Base-by-base conservation (phyloP, 1,140 invertebrate species). In the Neodiprion lecontei region DNA sequence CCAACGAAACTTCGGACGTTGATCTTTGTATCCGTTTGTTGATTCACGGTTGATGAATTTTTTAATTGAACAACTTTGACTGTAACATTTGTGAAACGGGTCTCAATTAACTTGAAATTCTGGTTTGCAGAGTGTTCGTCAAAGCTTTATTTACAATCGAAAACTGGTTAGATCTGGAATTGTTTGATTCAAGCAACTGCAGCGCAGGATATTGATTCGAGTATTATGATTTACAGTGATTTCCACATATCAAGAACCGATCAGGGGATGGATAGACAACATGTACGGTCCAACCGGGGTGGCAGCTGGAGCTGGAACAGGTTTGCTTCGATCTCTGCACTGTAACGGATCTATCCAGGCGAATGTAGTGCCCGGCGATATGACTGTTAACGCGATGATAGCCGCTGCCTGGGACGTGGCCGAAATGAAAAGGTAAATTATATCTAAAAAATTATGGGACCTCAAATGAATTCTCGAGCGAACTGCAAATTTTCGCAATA, bases 201-300 rank as follows among this genome's bases (percentile, higher is more conserved):
- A 40, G 28, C 5, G 28, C 1, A 40, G 28, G 28, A 40, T 40
- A 40, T 40, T 40, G 28, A 40, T 40, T 40, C 28, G 28, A 40
- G 28, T 40, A 74, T 68, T 75, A 48, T 73, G 14, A 17, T 81
- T 85, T 86, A 14, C 79, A 90, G 91, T 91, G 23, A 88, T 90
- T 70, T 89, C 90, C 0, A 90, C 91, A 9, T 89, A 87, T 66
- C 84, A 86, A 72, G 90, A 91, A 79, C 91, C 91, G 61, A 76
- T 90, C 23, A 77, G 80, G 50, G 92, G 93, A 49, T 95, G 94
- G 94, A 96, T 97, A 61, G 96, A 98, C 84, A 98, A 98, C 81
- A 90, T 96, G 83, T 98, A 98, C 84, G 96, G 96, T 50, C 95
- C 96, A 5, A 96, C 95, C 74, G 96, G 94, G 67, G 88, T 94